Evolutionary conservation across 2,888 invertebrate species (phyloP), one percentile per base, ranked within the genome.

Genomic region (Eupithecia abbreviata): DNA sequence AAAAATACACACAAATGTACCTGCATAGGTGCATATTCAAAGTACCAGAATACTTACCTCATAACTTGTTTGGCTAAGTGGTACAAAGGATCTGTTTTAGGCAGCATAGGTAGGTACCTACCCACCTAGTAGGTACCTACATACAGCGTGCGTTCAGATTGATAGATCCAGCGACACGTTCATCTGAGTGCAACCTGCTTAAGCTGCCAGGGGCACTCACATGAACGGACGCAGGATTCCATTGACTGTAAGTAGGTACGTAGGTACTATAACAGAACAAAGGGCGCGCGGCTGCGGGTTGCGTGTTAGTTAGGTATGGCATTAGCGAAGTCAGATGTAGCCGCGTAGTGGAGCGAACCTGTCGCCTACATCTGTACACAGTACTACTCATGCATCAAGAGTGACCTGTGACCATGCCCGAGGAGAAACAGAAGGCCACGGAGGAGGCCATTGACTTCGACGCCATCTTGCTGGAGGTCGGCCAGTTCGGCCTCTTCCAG

Each of bases 401-500:
- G 49, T 49, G 49, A 49, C 49, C 49, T 49, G 12, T 49, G 49
- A 49, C 2, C 49, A 49, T 49, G 49, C 49, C 10, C 10, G 62
- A 65, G 30, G 30, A 65, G 12, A 10, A 10, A 18, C 62, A 41
- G 58, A 9, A 18, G 58, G 18, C 5, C n/a, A 5, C 2, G 15
- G 71, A 77, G 13, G 68, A 70, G 67, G 89, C 18, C 47, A 0
- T 65, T 41, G 62, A 65, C 30, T 81, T 93, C 81, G 93, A 93
- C 78, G 75, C 80, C 13, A 83, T 92, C 41, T 82, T 94, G 68
- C 80, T 73, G 65, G 90, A 93, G 84, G 78, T 94, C 79, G 95
- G 95, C 15, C 89, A 90, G 83, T 93, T 94, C 83, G 95, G 95
- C 3, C 89, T 89, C 73, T 95, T 90, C 84, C 95, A 95, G 88